A percentile compares a stretch with the other conserved stretches of the same genome.
Evolutionary conservation across 2,113 vertebrate species (phyloP).

Genomic region (Sardina pilchardus): DNA sequence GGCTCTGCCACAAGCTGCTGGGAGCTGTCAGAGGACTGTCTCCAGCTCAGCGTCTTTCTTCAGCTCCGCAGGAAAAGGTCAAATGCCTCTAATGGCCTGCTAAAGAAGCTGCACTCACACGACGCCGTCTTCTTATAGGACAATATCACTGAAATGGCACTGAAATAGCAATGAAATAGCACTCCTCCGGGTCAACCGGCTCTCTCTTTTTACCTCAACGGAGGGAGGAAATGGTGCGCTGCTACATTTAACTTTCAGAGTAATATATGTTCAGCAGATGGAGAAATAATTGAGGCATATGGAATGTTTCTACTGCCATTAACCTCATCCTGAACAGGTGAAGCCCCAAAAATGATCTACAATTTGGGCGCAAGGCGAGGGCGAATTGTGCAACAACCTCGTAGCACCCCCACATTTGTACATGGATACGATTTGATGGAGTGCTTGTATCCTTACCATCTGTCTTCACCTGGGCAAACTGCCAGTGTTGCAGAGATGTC

Average conservation of each 20-base stretch:
- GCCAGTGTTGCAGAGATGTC: conserved; percentile 29
- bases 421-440: conserved; percentile 31
- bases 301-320: not conserved
- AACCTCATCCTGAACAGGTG: conserved; percentile 11
- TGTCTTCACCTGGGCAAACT: conserved; percentile 25
- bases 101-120: conserved; percentile 26
- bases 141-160: conserved; percentile 22
- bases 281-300: not conserved
- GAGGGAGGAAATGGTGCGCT: not conserved
- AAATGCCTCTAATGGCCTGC: conserved; percentile 42
- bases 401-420: conserved; percentile 33
- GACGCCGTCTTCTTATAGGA: conserved; percentile 11
- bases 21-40: not conserved
- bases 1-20: conserved; percentile 9
- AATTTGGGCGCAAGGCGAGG: not conserved
- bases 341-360: not conserved
- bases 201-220: not conserved
- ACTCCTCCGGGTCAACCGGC: not conserved
- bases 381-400: conserved; percentile 12
- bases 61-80: conserved; percentile 31
- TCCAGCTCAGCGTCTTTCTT: conserved; percentile 31
- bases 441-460: conserved; percentile 30
- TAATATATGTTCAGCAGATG: conserved; percentile 24
- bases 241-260: not conserved
- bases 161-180: conserved; percentile 17